Conservation (phyloP, 2,797 vertebrate species). For the Gadopsis bispinosus region DNA sequence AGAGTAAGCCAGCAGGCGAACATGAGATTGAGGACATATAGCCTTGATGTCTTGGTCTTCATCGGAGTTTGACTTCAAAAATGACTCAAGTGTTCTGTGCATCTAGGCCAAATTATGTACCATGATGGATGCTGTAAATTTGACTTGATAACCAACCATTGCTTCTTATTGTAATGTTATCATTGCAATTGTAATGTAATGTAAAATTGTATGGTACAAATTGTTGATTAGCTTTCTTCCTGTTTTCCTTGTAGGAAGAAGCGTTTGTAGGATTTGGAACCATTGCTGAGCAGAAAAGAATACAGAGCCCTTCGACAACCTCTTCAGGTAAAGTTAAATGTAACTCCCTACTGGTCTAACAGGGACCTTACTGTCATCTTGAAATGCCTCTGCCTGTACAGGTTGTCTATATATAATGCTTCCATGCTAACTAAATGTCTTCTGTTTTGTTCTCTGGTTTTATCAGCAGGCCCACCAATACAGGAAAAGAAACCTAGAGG, state of each 20-base stretch:
- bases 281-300: conserved; percentile 91
- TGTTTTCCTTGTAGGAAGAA: conserved; percentile 88
- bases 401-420: neutral
- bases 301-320: conserved; percentile 88
- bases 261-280: conserved; percentile 95
- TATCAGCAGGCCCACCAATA: conserved; percentile 80
- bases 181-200: neutral
- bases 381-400: neutral
- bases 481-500: conserved; percentile 95
- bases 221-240: conserved; percentile 4
- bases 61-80: conserved; percentile 38
- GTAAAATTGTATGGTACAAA: conserved; percentile 23
- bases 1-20: conserved; percentile 60
- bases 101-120: conserved; percentile 45
- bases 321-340: conserved; percentile 86
- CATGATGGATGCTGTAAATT: conserved; percentile 37
- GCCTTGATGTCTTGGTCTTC: conserved; percentile 20
- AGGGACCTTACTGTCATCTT: conserved; percentile 6
- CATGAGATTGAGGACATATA: conserved; percentile 54
- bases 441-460: conserved; percentile 48
- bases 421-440: conserved; percentile 8
- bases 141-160: conserved; percentile 27
- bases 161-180: conserved; percentile 7
- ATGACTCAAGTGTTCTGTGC: conserved; percentile 55
- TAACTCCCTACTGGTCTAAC: neutral